Evolutionary conservation across 2,113 vertebrate genomes (phyloP), one percentile per base, ranked within the genome.

Genomic region (Cynoglossus semilaevis): DNA sequence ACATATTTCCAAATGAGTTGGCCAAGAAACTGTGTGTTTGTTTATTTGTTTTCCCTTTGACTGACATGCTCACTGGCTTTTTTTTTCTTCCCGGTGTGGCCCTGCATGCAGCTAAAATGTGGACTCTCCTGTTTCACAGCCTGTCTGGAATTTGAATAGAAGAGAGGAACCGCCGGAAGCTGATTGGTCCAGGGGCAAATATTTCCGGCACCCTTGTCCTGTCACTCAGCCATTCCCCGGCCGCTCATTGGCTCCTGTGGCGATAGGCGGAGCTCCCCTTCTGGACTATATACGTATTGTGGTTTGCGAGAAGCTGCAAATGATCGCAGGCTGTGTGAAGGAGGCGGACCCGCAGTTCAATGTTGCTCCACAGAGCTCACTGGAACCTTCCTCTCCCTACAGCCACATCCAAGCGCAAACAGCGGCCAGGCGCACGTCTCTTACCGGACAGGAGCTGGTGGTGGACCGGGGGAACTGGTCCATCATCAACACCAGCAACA

Each of bases 71-170:
- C 43, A 7, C 8, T 38, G 9, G 8, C 1, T 12, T 41, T 41
- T 38, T 38, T 38, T 38, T 36, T 36, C 35, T 9, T 13, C 38
- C 14, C 38, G 38, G 9, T 12, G 38, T 41, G 38, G 11, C 14
- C 9, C 38, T 41, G 38, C 38, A 41, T 14, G 38, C 56, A 35
- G 34, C 65, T 18, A 74, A 62, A 77, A 76, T 55, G 49, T 90
- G 91, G 90, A 89, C 90, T 83, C 90, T 91, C 91, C 77, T 69
- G 79, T 64, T 81, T 73, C 85, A 81, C 90, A 88, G 80, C 86
- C 86, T 83, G 89, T 87, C 76, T 78, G 85, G 82, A 89, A 88
- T 92, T 92, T 91, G 89, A 92, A 91, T 88, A 84, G 87, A 60
- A 79, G 83, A 74, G 81, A 87, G 81, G 85, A 90, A 86, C 90